Conservation (phyloP, 2,888 invertebrate species). For the Elgonia sp. region DNA sequence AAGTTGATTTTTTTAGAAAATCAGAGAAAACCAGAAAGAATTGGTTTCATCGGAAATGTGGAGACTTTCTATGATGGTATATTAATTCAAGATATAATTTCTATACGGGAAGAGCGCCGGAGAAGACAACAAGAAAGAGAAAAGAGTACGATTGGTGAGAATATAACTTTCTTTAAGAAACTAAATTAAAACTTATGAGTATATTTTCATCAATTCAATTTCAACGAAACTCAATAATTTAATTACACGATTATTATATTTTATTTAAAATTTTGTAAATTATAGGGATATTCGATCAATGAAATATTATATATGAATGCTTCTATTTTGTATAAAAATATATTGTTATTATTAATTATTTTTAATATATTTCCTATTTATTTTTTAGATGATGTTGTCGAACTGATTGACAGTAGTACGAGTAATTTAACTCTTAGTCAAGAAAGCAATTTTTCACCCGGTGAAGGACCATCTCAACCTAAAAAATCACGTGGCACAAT, state of each 20-base stretch:
- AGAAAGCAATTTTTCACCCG: neutral
- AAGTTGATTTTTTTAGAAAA: neutral
- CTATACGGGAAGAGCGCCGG: neutral
- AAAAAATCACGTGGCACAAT: conserved; percentile 54
- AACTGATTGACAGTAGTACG: neutral
- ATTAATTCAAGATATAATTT: neutral
- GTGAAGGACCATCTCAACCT: neutral
- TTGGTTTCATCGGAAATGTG: neutral
- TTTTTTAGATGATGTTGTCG: neutral
- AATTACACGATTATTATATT: too few relatives aligned
- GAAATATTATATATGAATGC: too few relatives aligned
- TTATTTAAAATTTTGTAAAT: too few relatives aligned
- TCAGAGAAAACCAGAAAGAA: neutral
- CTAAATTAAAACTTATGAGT: too few relatives aligned
- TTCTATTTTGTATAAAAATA: neutral
- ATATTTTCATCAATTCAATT: too few relatives aligned
- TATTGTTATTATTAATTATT: neutral
- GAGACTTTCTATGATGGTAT: neutral
- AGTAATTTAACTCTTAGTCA: conserved; percentile 1
- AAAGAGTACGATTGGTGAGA: neutral
- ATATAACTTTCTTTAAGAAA: too few relatives aligned
- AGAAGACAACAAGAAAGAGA: neutral
- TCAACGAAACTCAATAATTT: too few relatives aligned
- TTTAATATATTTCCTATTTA: neutral
- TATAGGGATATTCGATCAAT: neutral